A percentile compares a stretch with the other conserved stretches of the same genome.
These are phyloP conservation scores for Electrophaes corylata DNA, from an alignment of 2,888 invertebrate species.

Conservation along the genomic window DNA sequence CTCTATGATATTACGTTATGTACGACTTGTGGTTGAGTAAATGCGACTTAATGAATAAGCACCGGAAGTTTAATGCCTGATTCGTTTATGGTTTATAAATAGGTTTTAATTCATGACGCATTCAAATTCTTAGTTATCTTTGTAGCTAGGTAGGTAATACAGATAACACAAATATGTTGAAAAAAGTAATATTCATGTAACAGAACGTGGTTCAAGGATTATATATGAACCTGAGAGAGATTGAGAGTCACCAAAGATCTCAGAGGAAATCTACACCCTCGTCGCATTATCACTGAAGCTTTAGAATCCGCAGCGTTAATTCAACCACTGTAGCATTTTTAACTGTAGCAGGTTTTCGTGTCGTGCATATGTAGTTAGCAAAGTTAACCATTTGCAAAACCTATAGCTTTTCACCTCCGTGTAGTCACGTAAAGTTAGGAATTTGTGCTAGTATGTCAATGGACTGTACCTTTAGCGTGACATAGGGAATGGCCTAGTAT, in stretches of 20 bases:
- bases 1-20: constrained; percentile 55
- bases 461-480: constrained; percentile 57
- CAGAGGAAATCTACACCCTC: too few species aligned
- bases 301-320: constrained; percentile 4
- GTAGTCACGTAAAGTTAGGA: constrained; percentile 54
- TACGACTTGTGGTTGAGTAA: constrained; percentile 46
- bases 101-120: constrained; percentile 42
- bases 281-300: too few species aligned
- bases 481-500: constrained; percentile 52
- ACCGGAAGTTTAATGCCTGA: constrained; percentile 59
- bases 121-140: constrained; percentile 5
- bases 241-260: too few species aligned
- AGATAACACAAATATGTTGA: too few species aligned
- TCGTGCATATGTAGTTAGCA: background rate
- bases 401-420: constrained; percentile 16
- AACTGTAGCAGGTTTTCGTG: background rate
- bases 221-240: too few species aligned
- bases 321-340: constrained; percentile 7
- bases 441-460: constrained; percentile 62
- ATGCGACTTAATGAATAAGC: constrained; percentile 41
- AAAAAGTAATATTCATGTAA: too few species aligned
- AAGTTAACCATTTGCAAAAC: constrained; percentile 17
- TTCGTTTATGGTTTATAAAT: constrained; percentile 45
- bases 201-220: too few species aligned
- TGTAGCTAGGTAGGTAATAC: background rate